Percentiles rank a stretch among this genome's conserved stretches.
These are phyloP conservation scores for Halictus ligatus DNA, from an alignment of 2,888 invertebrate species.

Conservation along the genomic window DNA sequence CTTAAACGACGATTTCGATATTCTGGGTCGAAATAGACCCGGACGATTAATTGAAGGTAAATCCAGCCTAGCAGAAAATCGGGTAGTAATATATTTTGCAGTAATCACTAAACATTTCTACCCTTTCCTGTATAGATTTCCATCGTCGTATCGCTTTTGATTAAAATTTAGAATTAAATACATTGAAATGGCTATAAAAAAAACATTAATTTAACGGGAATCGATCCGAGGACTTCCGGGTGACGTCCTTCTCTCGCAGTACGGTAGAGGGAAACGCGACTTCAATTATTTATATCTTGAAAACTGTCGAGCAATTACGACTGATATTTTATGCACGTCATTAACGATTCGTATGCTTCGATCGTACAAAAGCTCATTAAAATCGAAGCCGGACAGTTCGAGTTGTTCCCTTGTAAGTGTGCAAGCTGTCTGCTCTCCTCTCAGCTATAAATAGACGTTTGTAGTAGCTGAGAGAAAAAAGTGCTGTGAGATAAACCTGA, in stretches of 20 bases:
- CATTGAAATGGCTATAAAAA: background rate
- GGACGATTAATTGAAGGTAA: background rate
- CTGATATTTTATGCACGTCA: background rate
- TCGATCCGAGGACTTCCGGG: background rate
- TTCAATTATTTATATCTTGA: background rate
- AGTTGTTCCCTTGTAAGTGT: conserved; percentile 63
- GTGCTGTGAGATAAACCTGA: conserved; percentile 56
- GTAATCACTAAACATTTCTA: no score
- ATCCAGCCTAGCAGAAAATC: background rate
- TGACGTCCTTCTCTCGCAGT: background rate
- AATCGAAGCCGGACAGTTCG: background rate
- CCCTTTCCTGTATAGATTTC: background rate
- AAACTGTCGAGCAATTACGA: background rate
- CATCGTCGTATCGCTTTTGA: no score
- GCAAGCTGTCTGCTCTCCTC: conserved; percentile 71
- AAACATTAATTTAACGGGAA: background rate
- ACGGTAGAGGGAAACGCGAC: background rate
- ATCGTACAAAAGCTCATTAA: conserved; percentile 2
- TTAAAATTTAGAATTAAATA: background rate
- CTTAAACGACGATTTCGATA: no score
- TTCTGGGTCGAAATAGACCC: no score
- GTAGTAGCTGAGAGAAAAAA: conserved; percentile 74
- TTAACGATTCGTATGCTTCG: conserved; percentile 47
- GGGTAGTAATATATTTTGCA: no score
- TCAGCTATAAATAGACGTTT: conserved; percentile 76